phyloP scores from a whole-genome alignment of 2,888 invertebrate genomes.

The Pomacea canaliculata region DNA sequence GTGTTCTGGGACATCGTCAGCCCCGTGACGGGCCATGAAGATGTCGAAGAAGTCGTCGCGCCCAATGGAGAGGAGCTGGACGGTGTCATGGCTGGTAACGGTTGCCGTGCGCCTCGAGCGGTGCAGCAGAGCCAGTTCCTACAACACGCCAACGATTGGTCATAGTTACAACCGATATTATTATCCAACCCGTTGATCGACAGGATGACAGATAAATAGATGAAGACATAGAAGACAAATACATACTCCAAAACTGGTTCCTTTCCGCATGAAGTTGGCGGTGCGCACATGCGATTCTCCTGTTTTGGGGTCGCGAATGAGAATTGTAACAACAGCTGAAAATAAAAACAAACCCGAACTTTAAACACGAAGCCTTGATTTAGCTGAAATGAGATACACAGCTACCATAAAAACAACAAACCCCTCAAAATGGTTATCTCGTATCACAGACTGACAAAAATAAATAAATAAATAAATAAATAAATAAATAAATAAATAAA shows the following conservation, averaged over 20 bases:
- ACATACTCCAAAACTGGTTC: constrained; percentile 67
- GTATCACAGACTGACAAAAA: too few species aligned
- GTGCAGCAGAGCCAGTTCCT: constrained; percentile 63
- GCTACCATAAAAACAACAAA: background rate
- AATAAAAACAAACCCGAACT: background rate
- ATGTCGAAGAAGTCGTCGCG: constrained; percentile 67
- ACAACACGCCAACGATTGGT: background rate
- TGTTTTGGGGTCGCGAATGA: constrained; percentile 56
- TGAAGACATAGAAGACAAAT: background rate
- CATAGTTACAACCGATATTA: background rate
- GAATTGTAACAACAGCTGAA: constrained; percentile 59
- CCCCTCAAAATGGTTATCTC: background rate
- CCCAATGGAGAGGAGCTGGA: constrained; percentile 65
- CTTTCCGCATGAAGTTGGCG: constrained; percentile 62
- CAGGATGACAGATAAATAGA: too few species aligned
- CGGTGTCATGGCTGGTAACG: constrained; percentile 65
- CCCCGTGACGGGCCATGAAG: constrained; percentile 60
- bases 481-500: too few species aligned
- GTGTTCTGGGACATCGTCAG: constrained; percentile 62
- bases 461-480: too few species aligned
- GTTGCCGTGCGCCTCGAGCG: constrained; percentile 65
- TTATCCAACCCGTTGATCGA: too few species aligned
- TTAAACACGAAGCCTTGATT: too few species aligned
- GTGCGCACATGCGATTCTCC: constrained; percentile 57
- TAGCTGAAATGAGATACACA: too few species aligned